Conservation (phyloP, 2,888 invertebrate genomes). For the Lepeophtheirus nordmannii region DNA sequence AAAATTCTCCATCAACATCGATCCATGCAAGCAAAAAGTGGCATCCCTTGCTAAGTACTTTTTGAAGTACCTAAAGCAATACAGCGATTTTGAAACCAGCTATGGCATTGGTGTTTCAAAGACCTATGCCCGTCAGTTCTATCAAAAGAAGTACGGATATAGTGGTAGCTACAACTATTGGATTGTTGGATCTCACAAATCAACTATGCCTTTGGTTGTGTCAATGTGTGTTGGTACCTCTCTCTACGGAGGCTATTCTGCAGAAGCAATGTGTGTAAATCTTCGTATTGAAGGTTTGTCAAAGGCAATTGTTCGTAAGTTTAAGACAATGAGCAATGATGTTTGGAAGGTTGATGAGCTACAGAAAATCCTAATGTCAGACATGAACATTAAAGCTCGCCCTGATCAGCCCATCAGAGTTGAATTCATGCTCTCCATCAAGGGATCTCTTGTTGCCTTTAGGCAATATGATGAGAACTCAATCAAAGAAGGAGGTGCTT, state of each 20-base stretch:
- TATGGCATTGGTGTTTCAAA: constrained; percentile 24
- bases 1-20: constrained; percentile 2
- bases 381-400: constrained; percentile 13
- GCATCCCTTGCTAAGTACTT: constrained; percentile 7
- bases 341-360: constrained; percentile 18
- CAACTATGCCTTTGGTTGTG: constrained; percentile 9
- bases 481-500: background rate
- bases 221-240: constrained; percentile 4
- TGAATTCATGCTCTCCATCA: constrained; percentile 8
- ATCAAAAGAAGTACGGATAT: constrained; percentile 23
- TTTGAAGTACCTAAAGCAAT: constrained; percentile 22
- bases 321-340: constrained; percentile 2
- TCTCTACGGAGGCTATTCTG: constrained; percentile 7
- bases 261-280: background rate
- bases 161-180: constrained; percentile 3
- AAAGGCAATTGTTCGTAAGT: constrained; percentile 16
- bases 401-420: constrained; percentile 17
- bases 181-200: constrained; percentile 12
- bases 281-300: constrained; percentile 18
- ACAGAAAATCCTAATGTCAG: background rate
- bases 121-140: constrained; percentile 14
- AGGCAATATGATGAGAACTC: constrained; percentile 10
- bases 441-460: constrained; percentile 9
- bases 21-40: constrained; percentile 12
- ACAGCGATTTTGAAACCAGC: constrained; percentile 11